Evolutionary conservation across 2,797 vertebrate genomes (phyloP).

Genomic region (Cryptoprocta ferox): DNA sequence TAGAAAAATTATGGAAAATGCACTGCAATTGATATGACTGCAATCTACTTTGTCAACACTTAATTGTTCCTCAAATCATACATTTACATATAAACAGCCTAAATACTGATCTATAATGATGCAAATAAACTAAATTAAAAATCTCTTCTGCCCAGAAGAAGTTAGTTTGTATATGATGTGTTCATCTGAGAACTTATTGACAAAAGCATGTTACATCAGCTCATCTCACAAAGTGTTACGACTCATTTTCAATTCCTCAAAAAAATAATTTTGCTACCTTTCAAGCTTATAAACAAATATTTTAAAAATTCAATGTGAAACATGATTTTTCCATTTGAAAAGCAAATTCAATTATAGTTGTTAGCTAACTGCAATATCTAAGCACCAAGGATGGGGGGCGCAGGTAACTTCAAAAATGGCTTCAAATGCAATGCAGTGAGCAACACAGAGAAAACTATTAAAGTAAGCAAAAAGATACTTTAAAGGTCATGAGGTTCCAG

Average conservation of each 20-base stretch:
- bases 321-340: slow-evolving; percentile 41
- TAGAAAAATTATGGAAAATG: slow-evolving; percentile 93
- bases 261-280: slow-evolving; percentile 71
- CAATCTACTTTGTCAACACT: slow-evolving; percentile 92
- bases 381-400: background rate
- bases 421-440: slow-evolving; percentile 24
- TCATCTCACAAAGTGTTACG: slow-evolving; percentile 71
- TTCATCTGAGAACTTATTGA: slow-evolving; percentile 85
- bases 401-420: background rate
- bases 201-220: slow-evolving; percentile 78
- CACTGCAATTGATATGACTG: slow-evolving; percentile 90
- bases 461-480: background rate
- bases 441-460: slow-evolving; percentile 29
- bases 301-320: slow-evolving; percentile 57
- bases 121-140: slow-evolving; percentile 91
- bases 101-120: slow-evolving; percentile 92
- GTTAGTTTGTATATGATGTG: slow-evolving; percentile 84
- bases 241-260: slow-evolving; percentile 82
- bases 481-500: background rate
- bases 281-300: slow-evolving; percentile 62
- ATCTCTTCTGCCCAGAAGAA: slow-evolving; percentile 86
- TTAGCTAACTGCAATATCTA: slow-evolving; percentile 19
- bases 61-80: slow-evolving; percentile 93
- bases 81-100: slow-evolving; percentile 91
- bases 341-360: slow-evolving; percentile 65